These are phyloP conservation scores for Rhagoletis zephyria DNA, from an alignment of 1,140 invertebrate species.

Conservation along the genomic window DNA sequence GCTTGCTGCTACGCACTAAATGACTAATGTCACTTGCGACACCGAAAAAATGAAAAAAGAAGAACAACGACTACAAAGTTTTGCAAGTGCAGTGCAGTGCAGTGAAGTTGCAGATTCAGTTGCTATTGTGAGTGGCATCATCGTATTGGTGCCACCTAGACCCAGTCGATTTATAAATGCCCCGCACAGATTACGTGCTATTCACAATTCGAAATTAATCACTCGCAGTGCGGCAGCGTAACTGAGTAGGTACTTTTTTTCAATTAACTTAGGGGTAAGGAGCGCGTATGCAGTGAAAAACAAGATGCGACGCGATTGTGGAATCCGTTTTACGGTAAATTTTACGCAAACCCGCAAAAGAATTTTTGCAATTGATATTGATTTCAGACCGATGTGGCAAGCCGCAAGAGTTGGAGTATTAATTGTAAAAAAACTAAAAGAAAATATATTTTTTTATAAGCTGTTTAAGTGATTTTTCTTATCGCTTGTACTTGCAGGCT, in stretches of 20 bases:
- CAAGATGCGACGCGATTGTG: background rate
- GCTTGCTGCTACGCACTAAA: conserved; percentile 37
- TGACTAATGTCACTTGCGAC: conserved; percentile 41
- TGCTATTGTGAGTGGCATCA: background rate
- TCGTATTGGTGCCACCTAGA: conserved; percentile 30
- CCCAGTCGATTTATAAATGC: conserved; percentile 26
- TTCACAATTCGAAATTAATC: conserved; percentile 31
- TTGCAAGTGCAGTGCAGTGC: too few species aligned
- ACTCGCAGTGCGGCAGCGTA: too few species aligned
- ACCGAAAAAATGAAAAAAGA: background rate
- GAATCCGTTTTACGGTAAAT: background rate
- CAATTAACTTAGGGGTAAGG: background rate
- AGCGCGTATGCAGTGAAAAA: background rate
- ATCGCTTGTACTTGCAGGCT: too few species aligned
- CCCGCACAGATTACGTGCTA: conserved; percentile 37
- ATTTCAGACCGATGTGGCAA: background rate
- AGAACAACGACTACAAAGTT: background rate
- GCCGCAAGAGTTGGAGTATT: background rate
- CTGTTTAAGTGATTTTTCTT: background rate
- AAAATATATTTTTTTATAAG: background rate
- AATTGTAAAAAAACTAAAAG: background rate
- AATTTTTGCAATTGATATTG: background rate
- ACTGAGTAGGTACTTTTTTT: background rate
- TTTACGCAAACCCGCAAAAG: background rate
- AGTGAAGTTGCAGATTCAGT: background rate